phyloP scores from a whole-genome alignment of 2,888 invertebrate species.

The Acleris cristana region DNA sequence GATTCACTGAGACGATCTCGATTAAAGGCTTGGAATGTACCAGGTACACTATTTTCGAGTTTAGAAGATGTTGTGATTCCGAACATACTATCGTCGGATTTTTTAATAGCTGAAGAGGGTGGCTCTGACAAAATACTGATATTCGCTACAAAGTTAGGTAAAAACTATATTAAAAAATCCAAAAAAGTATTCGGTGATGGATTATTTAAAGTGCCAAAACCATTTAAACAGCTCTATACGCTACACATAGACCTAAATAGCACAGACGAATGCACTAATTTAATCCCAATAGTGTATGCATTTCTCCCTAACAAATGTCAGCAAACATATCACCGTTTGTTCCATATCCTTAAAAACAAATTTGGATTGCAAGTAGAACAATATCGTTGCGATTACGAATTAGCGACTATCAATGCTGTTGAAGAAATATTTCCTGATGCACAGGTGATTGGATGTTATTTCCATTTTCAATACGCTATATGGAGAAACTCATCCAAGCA shows the following conservation, averaged over 20 bases:
- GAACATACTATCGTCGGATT: constrained; percentile 12
- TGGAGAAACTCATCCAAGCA: constrained; percentile 19
- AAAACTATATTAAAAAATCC: no score
- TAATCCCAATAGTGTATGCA: constrained; percentile 19
- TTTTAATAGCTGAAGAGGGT: neutral
- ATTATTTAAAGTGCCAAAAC: constrained; percentile 23
- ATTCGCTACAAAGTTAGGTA: no score
- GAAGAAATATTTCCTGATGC: constrained; percentile 19
- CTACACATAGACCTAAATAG: constrained; percentile 19
- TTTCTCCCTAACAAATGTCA: constrained; percentile 19
- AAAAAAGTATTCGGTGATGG: constrained; percentile 21
- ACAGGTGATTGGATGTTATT: constrained; percentile 19
- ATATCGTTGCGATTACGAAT: constrained; percentile 22
- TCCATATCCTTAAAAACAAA: constrained; percentile 14
- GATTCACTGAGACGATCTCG: constrained; percentile 21
- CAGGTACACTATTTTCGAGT: constrained; percentile 17
- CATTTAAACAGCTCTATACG: constrained; percentile 21
- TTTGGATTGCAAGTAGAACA: constrained; percentile 20
- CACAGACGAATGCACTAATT: constrained; percentile 20
- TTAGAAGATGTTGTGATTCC: constrained; percentile 23
- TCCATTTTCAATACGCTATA: constrained; percentile 21
- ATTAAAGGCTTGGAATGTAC: constrained; percentile 21
- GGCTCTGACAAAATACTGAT: no score
- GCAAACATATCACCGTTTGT: constrained; percentile 21
- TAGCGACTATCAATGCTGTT: constrained; percentile 19